phyloP scores from a whole-genome alignment of 1,140 invertebrate species.

The Drosophila biarmipes region DNA sequence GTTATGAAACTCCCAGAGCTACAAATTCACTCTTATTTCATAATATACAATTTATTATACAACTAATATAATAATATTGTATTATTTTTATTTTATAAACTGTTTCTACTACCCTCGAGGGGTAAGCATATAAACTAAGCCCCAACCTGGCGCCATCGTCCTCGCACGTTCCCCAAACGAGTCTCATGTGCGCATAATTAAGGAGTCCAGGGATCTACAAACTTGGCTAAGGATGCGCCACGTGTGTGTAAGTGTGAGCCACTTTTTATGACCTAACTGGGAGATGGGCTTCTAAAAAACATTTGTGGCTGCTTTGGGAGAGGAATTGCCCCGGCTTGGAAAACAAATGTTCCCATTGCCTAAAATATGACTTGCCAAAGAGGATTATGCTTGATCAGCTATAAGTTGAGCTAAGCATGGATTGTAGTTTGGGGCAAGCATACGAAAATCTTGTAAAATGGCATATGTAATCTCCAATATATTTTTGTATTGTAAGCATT shows the following conservation, averaged over 20 bases:
- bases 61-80: too few species aligned
- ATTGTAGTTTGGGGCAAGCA: neutral
- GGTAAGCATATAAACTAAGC: slow-evolving; percentile 17
- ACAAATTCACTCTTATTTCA: too few species aligned
- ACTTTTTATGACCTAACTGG: slow-evolving; percentile 34
- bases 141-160: slow-evolving; percentile 19
- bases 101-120: slow-evolving; percentile 11
- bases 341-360: slow-evolving; percentile 7
- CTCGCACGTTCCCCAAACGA: slow-evolving; percentile 25
- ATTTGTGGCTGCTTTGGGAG: slow-evolving; percentile 21
- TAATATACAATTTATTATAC: too few species aligned
- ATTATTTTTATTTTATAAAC: slow-evolving; percentile 14
- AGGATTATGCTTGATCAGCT: slow-evolving; percentile 17
- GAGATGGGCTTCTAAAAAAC: slow-evolving; percentile 9
- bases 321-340: neutral
- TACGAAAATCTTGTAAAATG: neutral
- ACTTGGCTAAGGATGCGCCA: slow-evolving; percentile 24
- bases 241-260: neutral
- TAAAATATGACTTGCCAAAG: slow-evolving; percentile 9
- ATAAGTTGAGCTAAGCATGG: slow-evolving; percentile 1
- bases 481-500: too few species aligned
- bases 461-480: neutral
- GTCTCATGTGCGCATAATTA: slow-evolving; percentile 57
- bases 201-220: slow-evolving; percentile 24
- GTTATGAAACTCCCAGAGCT: too few species aligned